Base-by-base conservation (phyloP, 2,113 vertebrate genomes). In the Condylura cristata region DNA sequence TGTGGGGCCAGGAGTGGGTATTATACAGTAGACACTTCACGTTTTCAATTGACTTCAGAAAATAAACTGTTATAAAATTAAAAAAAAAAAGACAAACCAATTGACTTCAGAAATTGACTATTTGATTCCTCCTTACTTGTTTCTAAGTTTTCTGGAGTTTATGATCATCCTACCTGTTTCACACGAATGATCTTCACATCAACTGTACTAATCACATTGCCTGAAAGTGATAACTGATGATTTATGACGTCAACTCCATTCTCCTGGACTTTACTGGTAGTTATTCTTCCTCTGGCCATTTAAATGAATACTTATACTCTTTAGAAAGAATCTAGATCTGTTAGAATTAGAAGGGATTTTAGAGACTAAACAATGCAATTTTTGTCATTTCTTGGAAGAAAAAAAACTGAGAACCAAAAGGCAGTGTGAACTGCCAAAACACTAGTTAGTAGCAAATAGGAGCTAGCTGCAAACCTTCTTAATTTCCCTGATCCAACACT, bases 11-110 rank as follows among this genome's bases (percentile, higher is more conserved):
- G 48, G 48, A 51, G 48, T 16, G 48, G 48, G 48, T 51, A 51
- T 51, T 51, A 51, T 5, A 17, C 16, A 17, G 48, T 51, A 51
- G 48, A 51, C 16, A 17, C 37, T 82, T 90, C 16, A 30, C 68
- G 14, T 7, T 93, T 90, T 61, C 24, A 82, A 13, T 30, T 61
- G 53, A 20, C 10, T 92, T 94, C 51, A 72, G 89, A 90, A 87
- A 48, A n/a, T n/a, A n/a, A n/a, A n/a, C n/a, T n/a, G n/a, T n/a
- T n/a, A n/a, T n/a, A n/a, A n/a, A n/a, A n/a, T n/a, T n/a, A n/a
- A n/a, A n/a, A n/a, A n/a, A n/a, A n/a, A n/a, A n/a, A n/a, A n/a
- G n/a, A n/a, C n/a, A n/a, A n/a, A n/a, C n/a, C 24, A 82, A 13
- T 30, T 61, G 53, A 20, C 10, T 92, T 94, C 51, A 72, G 89